Conservation (phyloP, 2,797 vertebrate genomes). For the Myotis daubentonii region DNA sequence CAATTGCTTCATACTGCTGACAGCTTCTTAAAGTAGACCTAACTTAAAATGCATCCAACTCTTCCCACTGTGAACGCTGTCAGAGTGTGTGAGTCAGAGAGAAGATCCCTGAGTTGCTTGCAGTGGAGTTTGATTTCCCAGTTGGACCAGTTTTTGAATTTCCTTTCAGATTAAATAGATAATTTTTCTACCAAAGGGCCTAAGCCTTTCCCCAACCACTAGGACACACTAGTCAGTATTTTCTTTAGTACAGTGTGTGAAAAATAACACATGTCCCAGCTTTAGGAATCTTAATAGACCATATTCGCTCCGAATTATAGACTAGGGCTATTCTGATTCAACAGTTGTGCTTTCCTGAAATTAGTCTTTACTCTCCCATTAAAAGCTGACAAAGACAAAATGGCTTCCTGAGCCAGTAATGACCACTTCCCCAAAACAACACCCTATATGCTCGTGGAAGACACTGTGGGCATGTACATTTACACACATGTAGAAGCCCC, state of each 20-base stretch:
- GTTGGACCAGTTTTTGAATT: constrained; percentile 19
- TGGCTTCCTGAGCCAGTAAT: background rate
- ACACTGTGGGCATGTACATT: fast-evolving
- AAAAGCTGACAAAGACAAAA: constrained; percentile 35
- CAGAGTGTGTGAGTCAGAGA: background rate
- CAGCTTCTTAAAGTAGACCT: background rate
- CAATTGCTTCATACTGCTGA: background rate
- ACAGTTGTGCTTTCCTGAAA: constrained; percentile 26
- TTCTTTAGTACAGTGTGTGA: background rate
- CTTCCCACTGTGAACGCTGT: background rate
- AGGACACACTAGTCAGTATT: background rate
- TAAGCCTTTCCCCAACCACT: background rate
- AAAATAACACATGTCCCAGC: background rate
- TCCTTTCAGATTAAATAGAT: constrained; percentile 37
- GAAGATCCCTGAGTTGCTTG: background rate
- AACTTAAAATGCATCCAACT: background rate
- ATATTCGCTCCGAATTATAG: constrained; percentile 21
- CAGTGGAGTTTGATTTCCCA: background rate
- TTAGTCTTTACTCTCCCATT: constrained; percentile 18
- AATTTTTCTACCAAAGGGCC: background rate
- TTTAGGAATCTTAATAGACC: constrained; percentile 22
- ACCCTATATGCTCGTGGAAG: background rate
- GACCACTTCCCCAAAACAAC: background rate
- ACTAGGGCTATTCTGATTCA: constrained; percentile 10
- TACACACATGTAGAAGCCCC: background rate